Evolutionary conservation across 2,113 vertebrate genomes (phyloP).

Genomic region (Xenopus laevis): DNA sequence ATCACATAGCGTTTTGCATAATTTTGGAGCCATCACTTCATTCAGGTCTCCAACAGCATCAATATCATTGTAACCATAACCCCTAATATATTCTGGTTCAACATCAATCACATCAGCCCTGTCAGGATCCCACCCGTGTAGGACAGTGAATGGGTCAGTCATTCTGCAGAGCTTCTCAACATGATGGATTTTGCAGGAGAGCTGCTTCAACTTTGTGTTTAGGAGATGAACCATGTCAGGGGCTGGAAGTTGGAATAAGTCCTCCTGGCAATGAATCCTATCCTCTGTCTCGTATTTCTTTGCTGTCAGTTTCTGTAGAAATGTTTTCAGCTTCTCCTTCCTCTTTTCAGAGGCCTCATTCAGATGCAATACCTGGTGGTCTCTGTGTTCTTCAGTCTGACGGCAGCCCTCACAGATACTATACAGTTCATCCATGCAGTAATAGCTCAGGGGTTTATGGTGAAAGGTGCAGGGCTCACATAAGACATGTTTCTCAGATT

Average conservation of each 20-base stretch:
- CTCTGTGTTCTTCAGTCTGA: slow-evolving; percentile 63
- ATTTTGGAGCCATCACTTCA: too few relatives aligned
- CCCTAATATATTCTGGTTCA: too few relatives aligned
- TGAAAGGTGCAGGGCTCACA: slow-evolving; percentile 70
- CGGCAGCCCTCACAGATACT: slow-evolving; percentile 73
- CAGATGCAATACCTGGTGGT: slow-evolving; percentile 50
- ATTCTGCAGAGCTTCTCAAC: slow-evolving; percentile 9
- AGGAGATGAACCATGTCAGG: background rate
- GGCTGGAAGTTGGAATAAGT: background rate
- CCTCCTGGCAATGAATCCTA: background rate
- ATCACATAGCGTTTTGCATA: too few relatives aligned
- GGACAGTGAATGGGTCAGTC: background rate
- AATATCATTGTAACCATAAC: too few relatives aligned
- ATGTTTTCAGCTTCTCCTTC: slow-evolving; percentile 27
- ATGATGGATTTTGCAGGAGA: slow-evolving; percentile 14
- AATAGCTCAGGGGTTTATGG: slow-evolving; percentile 74
- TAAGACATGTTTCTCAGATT: slow-evolving; percentile 68
- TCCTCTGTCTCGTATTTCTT: slow-evolving; percentile 4
- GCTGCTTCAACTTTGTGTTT: slow-evolving; percentile 7
- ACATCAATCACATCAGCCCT: too few relatives aligned
- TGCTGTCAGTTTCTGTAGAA: slow-evolving; percentile 14
- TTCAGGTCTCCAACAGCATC: too few relatives aligned
- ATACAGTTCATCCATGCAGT: slow-evolving; percentile 63
- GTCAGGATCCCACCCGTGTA: background rate
- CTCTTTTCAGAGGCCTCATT: slow-evolving; percentile 21